These are phyloP conservation scores for Sebastes oblongus DNA, from an alignment of 2,797 vertebrate species.

Conservation along the genomic window DNA sequence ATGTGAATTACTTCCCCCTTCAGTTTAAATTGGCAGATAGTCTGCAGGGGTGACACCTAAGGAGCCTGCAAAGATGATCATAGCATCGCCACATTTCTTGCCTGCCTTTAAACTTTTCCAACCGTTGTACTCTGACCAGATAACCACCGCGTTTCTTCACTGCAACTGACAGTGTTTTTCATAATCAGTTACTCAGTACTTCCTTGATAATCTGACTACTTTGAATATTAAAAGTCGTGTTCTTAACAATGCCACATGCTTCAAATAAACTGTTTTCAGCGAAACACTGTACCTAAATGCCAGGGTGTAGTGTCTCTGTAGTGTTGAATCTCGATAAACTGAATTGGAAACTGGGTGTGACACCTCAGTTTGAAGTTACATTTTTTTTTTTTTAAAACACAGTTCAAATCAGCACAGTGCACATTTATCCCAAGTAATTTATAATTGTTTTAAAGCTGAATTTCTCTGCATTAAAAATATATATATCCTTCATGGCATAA, in stretches of 20 bases:
- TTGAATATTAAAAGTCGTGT: not conserved
- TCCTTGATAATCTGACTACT: not conserved
- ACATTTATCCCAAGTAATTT: not conserved
- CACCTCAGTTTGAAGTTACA: not conserved
- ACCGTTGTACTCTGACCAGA: not conserved
- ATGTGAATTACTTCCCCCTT: not conserved
- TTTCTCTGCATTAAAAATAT: not conserved
- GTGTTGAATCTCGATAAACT: not conserved
- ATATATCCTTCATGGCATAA: not conserved
- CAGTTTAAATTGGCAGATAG: not conserved
- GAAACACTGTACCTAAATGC: not conserved
- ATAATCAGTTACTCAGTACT: not conserved
- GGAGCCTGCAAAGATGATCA: not conserved
- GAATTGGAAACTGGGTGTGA: not conserved
- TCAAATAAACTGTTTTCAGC: not conserved
- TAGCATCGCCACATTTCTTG: fast-evolving
- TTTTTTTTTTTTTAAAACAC: not conserved
- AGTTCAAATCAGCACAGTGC: not conserved
- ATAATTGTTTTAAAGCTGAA: not conserved
- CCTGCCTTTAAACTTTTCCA: not conserved
- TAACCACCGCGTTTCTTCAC: not conserved
- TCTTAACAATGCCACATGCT: not conserved
- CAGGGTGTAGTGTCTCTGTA: not conserved
- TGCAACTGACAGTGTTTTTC: not conserved
- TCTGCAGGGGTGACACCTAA: not conserved